These are phyloP conservation scores for Vireo griseus DNA, from an alignment of 2,797 vertebrate genomes.

Conservation along the genomic window DNA sequence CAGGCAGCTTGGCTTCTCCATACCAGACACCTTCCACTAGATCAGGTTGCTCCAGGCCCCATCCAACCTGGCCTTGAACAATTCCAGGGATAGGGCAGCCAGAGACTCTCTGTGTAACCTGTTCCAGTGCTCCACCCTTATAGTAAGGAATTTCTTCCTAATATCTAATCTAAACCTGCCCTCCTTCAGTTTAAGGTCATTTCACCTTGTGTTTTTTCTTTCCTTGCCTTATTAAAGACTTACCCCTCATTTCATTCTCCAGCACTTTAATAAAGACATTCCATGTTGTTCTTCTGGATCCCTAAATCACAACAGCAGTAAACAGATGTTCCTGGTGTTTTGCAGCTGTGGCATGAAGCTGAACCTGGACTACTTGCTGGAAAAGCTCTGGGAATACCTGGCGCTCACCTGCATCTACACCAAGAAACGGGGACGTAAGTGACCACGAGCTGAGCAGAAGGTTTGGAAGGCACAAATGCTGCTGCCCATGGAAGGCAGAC, in stretches of 20 bases:
- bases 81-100: background rate
- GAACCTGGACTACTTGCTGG: constrained; percentile 94
- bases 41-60: background rate
- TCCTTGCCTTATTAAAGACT: background rate
- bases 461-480: background rate
- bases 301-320: background rate
- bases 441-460: background rate
- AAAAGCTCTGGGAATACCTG: constrained; percentile 94
- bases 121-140: background rate
- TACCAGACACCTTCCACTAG: background rate
- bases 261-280: background rate
- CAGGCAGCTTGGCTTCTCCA: background rate
- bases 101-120: background rate
- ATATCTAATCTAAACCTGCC: background rate
- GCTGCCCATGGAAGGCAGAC: background rate
- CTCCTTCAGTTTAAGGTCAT: background rate
- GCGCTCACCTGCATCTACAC: constrained; percentile 96
- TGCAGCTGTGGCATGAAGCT: constrained; percentile 96
- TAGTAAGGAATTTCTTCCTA: background rate
- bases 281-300: background rate
- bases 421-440: constrained; percentile 95
- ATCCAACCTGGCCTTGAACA: background rate
- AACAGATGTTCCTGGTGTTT: background rate
- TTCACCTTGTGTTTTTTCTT: background rate
- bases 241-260: background rate